Conservation (phyloP, 2,113 vertebrate species). For the Ophiodon elongatus region DNA sequence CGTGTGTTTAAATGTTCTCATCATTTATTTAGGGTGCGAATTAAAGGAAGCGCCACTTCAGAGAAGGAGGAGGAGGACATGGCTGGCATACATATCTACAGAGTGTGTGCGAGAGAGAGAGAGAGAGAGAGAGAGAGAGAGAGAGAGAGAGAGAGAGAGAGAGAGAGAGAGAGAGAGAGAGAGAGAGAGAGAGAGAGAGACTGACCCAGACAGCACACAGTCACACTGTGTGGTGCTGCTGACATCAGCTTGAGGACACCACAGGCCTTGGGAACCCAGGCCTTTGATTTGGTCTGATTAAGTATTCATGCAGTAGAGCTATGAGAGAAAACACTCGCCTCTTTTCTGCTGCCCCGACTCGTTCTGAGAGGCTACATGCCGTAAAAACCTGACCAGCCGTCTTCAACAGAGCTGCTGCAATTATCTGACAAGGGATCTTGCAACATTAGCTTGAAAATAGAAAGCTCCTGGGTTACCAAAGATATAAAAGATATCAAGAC, state of each 20-base stretch:
- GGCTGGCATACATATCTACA: conserved; percentile 91
- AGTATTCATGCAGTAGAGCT: conserved; percentile 71
- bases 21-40: conserved; percentile 99
- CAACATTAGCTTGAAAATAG: conserved; percentile 73
- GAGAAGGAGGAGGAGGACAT: conserved; percentile 84
- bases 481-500: conserved; percentile 66
- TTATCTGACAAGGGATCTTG: conserved; percentile 73
- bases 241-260: conserved; percentile 73
- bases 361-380: conserved; percentile 52
- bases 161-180: conserved; percentile 29
- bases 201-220: conserved; percentile 51
- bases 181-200: conserved; percentile 25
- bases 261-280: conserved; percentile 62
- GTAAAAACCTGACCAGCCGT: conserved; percentile 40
- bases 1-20: conserved; percentile 99
- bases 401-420: conserved; percentile 53
- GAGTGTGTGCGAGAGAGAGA: conserved; percentile 35
- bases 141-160: conserved; percentile 32
- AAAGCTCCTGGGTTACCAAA: conserved; percentile 62
- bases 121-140: conserved; percentile 19
- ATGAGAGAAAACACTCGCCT: conserved; percentile 64
- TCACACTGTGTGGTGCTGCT: conserved; percentile 66
- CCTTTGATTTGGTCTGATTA: conserved; percentile 74
- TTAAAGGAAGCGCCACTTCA: conserved; percentile 96
- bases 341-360: conserved; percentile 60